phyloP scores from a whole-genome alignment of 2,797 vertebrate species.

The Pipistrellus kuhlii region DNA sequence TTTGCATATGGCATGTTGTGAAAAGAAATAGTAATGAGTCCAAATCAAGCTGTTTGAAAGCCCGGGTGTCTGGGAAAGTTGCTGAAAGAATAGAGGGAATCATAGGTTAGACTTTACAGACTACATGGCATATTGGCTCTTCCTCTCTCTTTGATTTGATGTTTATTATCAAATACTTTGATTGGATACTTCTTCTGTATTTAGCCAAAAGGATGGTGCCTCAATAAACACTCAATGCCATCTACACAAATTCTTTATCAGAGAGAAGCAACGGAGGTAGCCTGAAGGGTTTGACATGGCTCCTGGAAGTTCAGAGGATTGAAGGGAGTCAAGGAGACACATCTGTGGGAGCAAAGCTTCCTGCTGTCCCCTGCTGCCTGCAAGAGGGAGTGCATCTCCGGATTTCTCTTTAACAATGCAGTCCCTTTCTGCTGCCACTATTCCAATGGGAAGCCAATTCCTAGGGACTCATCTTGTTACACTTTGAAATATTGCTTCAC shows the following conservation, averaged over 20 bases:
- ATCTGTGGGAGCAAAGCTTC: no score
- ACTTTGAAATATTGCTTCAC: neutral
- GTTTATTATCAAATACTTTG: constrained; percentile 67
- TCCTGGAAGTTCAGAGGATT: neutral
- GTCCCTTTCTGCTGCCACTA: neutral
- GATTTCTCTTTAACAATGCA: neutral
- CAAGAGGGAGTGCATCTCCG: neutral
- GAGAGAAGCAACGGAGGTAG: neutral
- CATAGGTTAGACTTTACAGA: constrained; percentile 70
- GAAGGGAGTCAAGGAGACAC: neutral
- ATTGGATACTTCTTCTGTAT: constrained; percentile 64
- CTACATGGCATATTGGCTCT: constrained; percentile 63
- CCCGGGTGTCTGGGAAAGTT: constrained; percentile 56
- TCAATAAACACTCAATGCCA: constrained; percentile 63
- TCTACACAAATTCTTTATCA: neutral
- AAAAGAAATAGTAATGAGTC: constrained; percentile 70
- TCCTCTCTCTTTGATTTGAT: constrained; percentile 67
- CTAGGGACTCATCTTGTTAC: neutral
- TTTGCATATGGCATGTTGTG: constrained; percentile 79
- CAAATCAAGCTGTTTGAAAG: constrained; percentile 77
- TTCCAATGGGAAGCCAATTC: constrained; percentile 40
- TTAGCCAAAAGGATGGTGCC: constrained; percentile 60
- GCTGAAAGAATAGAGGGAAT: constrained; percentile 69
- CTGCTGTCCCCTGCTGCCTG: neutral
- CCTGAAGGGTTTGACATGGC: neutral